Conservation (phyloP, 2,113 vertebrate genomes). For the Calyptomena viridis region DNA sequence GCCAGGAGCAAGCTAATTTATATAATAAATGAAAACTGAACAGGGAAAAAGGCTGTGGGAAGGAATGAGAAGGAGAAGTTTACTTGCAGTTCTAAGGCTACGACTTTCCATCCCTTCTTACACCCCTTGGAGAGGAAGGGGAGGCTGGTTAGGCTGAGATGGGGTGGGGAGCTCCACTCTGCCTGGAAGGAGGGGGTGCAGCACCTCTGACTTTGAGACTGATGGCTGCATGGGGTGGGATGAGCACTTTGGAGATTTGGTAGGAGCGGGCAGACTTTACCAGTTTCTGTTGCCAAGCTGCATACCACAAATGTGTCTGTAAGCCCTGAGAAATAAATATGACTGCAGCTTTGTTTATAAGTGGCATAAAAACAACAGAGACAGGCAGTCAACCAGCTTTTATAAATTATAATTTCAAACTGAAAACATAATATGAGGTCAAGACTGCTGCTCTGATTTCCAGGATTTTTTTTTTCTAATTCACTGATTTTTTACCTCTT, state of each 20-base stretch:
- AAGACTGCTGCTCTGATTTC: slow-evolving; percentile 35
- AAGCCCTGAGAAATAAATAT: slow-evolving; percentile 29
- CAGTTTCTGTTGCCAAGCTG: slow-evolving; percentile 15
- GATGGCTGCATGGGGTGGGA: background rate
- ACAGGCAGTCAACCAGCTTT: slow-evolving; percentile 41
- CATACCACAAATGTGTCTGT: slow-evolving; percentile 49
- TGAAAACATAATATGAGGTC: slow-evolving; percentile 44
- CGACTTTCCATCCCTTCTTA: background rate
- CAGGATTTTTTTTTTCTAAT: background rate
- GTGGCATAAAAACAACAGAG: slow-evolving; percentile 44
- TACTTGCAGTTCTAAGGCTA: background rate
- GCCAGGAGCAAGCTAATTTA: background rate
- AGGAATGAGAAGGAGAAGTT: background rate
- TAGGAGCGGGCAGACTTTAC: background rate
- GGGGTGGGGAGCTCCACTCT: background rate
- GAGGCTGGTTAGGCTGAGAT: background rate
- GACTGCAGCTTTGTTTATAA: slow-evolving; percentile 57
- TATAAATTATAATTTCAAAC: slow-evolving; percentile 47
- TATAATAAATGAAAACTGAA: fast-evolving
- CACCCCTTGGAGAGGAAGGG: background rate
- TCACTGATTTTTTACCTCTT: background rate
- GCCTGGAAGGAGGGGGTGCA: background rate
- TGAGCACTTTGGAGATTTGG: background rate
- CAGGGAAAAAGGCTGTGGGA: fast-evolving
- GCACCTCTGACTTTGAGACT: background rate